A percentile compares a stretch with the other conserved stretches of the same genome.
Conservation (phyloP, 2,797 vertebrate genomes). For the Pipistrellus pygmaeus region DNA sequence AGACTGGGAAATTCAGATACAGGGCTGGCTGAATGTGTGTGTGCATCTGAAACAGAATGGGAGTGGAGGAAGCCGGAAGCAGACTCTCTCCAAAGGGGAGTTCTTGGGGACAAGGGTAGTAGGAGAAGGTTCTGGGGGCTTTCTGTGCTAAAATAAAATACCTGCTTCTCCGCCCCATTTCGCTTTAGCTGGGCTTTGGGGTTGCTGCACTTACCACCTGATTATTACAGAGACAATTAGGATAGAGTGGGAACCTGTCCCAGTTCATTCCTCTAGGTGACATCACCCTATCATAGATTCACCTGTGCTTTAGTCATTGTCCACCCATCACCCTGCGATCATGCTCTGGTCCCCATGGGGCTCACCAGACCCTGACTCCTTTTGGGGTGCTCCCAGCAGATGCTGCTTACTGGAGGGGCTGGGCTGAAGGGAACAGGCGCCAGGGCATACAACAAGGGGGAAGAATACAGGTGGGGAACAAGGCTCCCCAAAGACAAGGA, state of each 20-base stretch:
- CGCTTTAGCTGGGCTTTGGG: slow-evolving; percentile 34
- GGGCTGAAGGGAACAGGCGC: not conserved
- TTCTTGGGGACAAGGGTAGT: not conserved
- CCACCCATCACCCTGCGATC: not conserved
- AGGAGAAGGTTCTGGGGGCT: not conserved
- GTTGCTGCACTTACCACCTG: not conserved
- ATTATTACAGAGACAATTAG: not conserved
- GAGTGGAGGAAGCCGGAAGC: not conserved
- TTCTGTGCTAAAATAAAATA: slow-evolving; percentile 57
- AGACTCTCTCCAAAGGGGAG: not conserved
- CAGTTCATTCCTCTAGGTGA: not conserved
- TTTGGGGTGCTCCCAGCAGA: not conserved
- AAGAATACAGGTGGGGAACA: not conserved
- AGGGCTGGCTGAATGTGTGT: not conserved
- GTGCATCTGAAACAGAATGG: not conserved
- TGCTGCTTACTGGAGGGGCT: not conserved
- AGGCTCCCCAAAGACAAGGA: not conserved
- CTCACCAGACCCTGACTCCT: not conserved
- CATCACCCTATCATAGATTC: not conserved
- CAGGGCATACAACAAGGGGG: not conserved
- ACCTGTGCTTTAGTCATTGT: not conserved
- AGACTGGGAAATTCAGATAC: not conserved
- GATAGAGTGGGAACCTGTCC: not conserved
- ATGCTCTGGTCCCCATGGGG: not conserved
- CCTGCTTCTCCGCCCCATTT: not conserved